Evolutionary conservation across 2,113 vertebrate species (phyloP), one percentile per base, ranked within the genome.

Genomic region (Athene noctua): DNA sequence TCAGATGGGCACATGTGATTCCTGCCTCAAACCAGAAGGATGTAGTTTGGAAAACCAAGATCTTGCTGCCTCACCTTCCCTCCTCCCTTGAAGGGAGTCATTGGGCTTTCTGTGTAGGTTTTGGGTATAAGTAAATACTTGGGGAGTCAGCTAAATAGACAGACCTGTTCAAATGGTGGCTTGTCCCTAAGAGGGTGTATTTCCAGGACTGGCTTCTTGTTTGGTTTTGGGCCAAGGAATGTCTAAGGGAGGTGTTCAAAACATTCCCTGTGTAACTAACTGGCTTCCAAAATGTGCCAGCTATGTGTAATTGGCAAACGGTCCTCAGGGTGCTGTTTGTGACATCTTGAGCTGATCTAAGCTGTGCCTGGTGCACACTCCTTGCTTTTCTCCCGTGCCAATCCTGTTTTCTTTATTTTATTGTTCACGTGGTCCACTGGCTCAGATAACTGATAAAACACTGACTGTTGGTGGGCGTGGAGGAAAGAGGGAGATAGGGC

Each of bases 271-370:
- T 77, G 2, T 70, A 86, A 63, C 34, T 73, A 66, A 71, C 44
- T 42, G 46, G 38, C 32, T 95, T 80, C 80, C 34, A 46, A 22
- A 57, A 47, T 22, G 30, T 57, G 42, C 65, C 29, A 38, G 59
- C 19, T 51, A 51, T 82, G 29, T 6, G 14, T 44, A 40, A 70
- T 11, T 92, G 91, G 66, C 73, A 38, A 27, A 44, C 0, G 0
- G 47, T 57, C n/a, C 26, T 27, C 2, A 1, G 61, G 42, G 22
- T 54, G 58, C 74, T 2, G 1, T 81, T 47, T 0, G 2, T 90
- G 63, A 51, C 80, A 91, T 54, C 72, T 67, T 84, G 59, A 74
- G 80, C 40, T 86, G 40, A 55, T 86, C 40, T 36, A 8, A 46
- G 40, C 67, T 66, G 58, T 30, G 58, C 22, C 42, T 90, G 44